Evolutionary conservation across 2,113 vertebrate species (phyloP).

Genomic region (Notothenia rossii): DNA sequence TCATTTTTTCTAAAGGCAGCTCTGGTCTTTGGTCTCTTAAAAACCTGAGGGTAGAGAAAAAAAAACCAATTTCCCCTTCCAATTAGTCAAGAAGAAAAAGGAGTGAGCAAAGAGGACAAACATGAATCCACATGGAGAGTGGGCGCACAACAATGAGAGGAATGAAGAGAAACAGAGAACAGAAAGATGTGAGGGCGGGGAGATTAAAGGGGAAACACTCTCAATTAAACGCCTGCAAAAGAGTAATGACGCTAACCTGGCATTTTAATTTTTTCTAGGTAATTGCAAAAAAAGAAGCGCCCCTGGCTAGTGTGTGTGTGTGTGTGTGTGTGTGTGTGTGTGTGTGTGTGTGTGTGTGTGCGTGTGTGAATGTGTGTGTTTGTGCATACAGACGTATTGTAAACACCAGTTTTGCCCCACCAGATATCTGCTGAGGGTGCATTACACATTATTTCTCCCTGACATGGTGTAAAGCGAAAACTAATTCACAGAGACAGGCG

Average conservation of each 20-base stretch:
- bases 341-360: not conserved
- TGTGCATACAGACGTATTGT: not conserved
- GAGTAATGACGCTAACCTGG: slow-evolving; percentile 22
- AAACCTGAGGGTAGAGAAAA: no score
- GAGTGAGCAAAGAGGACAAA: not conserved
- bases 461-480: slow-evolving; percentile 73
- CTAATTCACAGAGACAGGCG: slow-evolving; percentile 74
- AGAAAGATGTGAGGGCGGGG: not conserved
- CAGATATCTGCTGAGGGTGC: slow-evolving; percentile 72
- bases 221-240: slow-evolving; percentile 43
- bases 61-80: not conserved
- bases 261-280: slow-evolving; percentile 19
- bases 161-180: not conserved
- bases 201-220: slow-evolving; percentile 25
- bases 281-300: not conserved
- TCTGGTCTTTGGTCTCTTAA: not conserved
- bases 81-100: slow-evolving; percentile 3
- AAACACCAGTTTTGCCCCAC: slow-evolving; percentile 61
- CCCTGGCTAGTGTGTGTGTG: not conserved
- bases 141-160: slow-evolving; percentile 29
- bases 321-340: not conserved
- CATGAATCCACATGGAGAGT: slow-evolving; percentile 1
- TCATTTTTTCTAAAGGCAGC: not conserved
- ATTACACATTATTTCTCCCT: slow-evolving; percentile 74
- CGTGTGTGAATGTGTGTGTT: not conserved